Evolutionary conservation across 2,888 invertebrate genomes (phyloP), one percentile per base, ranked within the genome.

Genomic region (Metacarcinus magister): DNA sequence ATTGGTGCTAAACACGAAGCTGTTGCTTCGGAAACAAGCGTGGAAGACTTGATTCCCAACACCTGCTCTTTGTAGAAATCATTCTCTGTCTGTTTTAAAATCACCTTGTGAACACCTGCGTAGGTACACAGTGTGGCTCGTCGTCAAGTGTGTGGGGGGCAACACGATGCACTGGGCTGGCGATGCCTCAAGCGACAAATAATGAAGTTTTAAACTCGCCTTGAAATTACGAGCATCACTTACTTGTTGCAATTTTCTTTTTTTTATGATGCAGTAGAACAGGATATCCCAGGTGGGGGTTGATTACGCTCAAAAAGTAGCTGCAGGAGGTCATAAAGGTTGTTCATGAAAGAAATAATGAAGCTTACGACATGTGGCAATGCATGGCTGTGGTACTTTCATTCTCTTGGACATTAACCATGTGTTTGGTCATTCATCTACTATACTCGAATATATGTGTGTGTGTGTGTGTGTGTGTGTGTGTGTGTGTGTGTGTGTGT

Each of bases 211-310:
- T 28, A 75, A 75, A 28, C n/a, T 75, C 28, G n/a, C 75, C 75
- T n/a, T 75, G 28, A 75, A 75, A 75, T 28, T 28, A 75, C 28
- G 75, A 75, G 75, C 75, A 3, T 75, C 28, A 75, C 75, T 28
- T 75, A 28, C 28, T 75, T 75, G 75, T 75, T n/a, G 75, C 75
- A n/a, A n/a, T 75, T 75, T 67, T 75, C 28, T 75, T 75, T 60
- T 75, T 60, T n/a, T 75, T 75, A 28, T 75, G n/a, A 0, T 28
- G 23, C 75, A 28, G 23, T 75, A 75, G 75, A 75, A 75, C 75
- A 75, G 75, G 75, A 75, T 28, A 28, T 75, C 28, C 28, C 28
- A 28, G 28, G 8, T n/a, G 10, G 28, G 75, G 75, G 28, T 0
- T 75, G 75, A 75, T 75, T 75, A 28, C 75, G 75, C 75, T 75